Evolutionary conservation across 2,113 vertebrate species (phyloP).

Genomic region (Chunga burmeisteri): DNA sequence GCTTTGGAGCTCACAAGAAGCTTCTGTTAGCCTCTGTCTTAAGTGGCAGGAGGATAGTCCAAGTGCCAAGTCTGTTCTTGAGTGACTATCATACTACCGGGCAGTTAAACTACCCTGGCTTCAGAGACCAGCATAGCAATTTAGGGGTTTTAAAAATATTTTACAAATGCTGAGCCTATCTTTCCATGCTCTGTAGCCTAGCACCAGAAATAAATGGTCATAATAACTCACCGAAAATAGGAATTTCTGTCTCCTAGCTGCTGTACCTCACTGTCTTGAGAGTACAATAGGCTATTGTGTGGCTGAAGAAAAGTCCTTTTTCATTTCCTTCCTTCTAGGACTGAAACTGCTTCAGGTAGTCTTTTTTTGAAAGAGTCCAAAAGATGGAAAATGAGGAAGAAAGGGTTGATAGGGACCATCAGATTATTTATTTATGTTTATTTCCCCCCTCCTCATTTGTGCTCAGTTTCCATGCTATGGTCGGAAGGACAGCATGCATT

Average conservation of each 20-base stretch:
- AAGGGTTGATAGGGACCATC: background rate
- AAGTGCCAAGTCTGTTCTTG: background rate
- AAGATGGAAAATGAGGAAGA: background rate
- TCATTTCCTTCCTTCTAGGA: background rate
- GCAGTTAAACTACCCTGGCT: background rate
- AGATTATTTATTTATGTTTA: background rate
- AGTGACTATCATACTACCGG: background rate
- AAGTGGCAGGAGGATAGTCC: background rate
- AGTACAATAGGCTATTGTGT: background rate
- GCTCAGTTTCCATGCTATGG: rapidly evolving
- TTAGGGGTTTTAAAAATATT: background rate
- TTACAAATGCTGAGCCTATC: background rate
- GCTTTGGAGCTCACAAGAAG: background rate
- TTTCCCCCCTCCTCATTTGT: background rate
- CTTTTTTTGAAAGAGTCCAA: background rate
- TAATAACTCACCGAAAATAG: background rate
- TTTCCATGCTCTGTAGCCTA: background rate
- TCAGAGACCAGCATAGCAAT: background rate
- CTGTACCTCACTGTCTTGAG: background rate
- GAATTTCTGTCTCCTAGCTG: background rate
- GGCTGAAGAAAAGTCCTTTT: background rate
- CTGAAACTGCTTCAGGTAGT: background rate
- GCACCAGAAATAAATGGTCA: background rate
- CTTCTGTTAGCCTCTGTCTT: background rate
- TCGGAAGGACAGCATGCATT: background rate